phyloP scores from a whole-genome alignment of 2,113 vertebrate genomes.

The Gasterosteus nipponicus region DNA sequence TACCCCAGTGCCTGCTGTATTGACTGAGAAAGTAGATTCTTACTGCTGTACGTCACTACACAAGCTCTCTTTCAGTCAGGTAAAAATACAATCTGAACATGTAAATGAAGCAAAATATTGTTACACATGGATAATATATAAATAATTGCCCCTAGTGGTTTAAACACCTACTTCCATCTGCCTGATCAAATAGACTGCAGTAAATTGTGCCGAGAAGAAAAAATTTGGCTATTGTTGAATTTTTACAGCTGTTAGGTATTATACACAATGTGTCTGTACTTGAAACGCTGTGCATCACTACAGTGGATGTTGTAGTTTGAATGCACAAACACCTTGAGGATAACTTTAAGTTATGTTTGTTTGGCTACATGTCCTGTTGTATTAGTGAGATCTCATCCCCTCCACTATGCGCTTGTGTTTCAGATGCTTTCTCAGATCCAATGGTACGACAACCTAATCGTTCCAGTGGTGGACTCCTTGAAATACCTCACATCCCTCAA shows the following conservation, averaged over 20 bases:
- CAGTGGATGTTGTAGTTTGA: not conserved
- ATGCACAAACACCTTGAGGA: not conserved
- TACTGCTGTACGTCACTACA: not conserved
- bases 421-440: slow-evolving; percentile 99
- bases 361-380: not conserved
- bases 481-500: slow-evolving; percentile 99
- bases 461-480: slow-evolving; percentile 96
- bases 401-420: slow-evolving; percentile 31
- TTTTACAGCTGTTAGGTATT: not conserved
- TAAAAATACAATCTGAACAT: no score
- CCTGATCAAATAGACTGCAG: no score
- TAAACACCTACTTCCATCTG: not conserved
- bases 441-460: slow-evolving; percentile 98
- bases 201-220: not conserved
- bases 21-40: not conserved
- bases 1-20: not conserved
- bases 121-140: not conserved
- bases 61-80: not conserved
- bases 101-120: not conserved
- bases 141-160: not conserved
- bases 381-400: not conserved
- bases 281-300: not conserved
- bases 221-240: not conserved
- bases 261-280: not conserved
- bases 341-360: not conserved